These are phyloP conservation scores for Nothobranchius furzeri DNA, from an alignment of 2,113 vertebrate genomes.

Conservation along the genomic window DNA sequence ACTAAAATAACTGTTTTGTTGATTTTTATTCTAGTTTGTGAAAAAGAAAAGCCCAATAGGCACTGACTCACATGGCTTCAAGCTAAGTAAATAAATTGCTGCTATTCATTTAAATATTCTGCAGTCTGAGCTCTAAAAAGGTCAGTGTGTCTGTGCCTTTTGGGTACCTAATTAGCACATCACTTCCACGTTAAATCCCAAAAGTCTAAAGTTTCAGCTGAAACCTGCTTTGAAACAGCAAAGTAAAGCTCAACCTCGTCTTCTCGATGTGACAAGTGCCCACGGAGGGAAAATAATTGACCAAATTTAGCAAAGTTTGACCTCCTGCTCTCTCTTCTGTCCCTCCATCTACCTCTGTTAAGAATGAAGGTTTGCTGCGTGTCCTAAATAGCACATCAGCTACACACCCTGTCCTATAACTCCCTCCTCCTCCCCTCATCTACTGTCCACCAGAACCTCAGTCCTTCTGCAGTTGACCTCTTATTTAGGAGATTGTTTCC, in stretches of 20 bases:
- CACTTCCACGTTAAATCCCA: too few relatives aligned
- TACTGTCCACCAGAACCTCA: slow-evolving; percentile 36
- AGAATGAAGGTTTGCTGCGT: slow-evolving; percentile 26
- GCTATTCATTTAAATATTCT: too few relatives aligned
- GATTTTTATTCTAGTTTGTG: too few relatives aligned
- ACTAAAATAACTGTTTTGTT: too few relatives aligned
- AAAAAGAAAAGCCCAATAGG: too few relatives aligned
- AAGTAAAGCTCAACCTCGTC: background rate
- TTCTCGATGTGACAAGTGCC: slow-evolving; percentile 29
- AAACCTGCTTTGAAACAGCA: background rate
- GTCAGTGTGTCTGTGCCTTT: too few relatives aligned
- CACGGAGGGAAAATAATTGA: slow-evolving; percentile 48
- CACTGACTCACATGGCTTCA: too few relatives aligned
- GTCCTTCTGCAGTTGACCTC: slow-evolving; percentile 18
- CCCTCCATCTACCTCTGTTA: slow-evolving; percentile 48
- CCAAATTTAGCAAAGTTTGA: slow-evolving; percentile 35
- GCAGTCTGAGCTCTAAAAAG: too few relatives aligned
- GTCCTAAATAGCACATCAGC: slow-evolving; percentile 27
- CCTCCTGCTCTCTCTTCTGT: slow-evolving; percentile 49
- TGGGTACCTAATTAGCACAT: too few relatives aligned
- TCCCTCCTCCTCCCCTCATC: slow-evolving; percentile 57
- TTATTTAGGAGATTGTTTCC: slow-evolving; percentile 26
- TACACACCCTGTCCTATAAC: slow-evolving; percentile 67
- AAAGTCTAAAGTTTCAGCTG: too few relatives aligned
- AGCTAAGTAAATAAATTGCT: too few relatives aligned